These are phyloP conservation scores for Bungarus multicinctus DNA, from an alignment of 2,113 vertebrate species.

Conservation along the genomic window DNA sequence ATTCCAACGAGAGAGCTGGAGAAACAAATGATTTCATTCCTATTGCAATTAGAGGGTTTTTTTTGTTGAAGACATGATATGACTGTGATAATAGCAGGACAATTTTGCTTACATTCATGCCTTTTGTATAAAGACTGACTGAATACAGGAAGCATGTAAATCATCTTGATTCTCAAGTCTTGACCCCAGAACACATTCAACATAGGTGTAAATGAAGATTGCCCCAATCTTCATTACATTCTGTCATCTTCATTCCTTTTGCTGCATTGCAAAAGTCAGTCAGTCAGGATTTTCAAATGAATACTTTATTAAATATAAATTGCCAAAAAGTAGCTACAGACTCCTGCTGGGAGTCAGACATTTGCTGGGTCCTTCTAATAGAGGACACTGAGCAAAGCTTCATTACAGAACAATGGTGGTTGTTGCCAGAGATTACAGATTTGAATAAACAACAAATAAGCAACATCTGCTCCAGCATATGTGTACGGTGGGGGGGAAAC, in stretches of 20 bases:
- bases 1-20: background rate
- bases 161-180: conserved; percentile 45
- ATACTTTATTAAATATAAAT: conserved; percentile 62
- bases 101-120: conserved; percentile 34
- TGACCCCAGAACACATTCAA: conserved; percentile 51
- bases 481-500: conserved; percentile 78
- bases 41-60: background rate
- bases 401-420: conserved; percentile 82
- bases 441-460: conserved; percentile 87
- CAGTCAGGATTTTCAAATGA: conserved; percentile 52
- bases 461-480: conserved; percentile 87
- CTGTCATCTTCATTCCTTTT: conserved; percentile 22
- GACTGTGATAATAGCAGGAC: conserved; percentile 23
- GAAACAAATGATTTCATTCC: background rate
- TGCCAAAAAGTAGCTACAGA: conserved; percentile 67
- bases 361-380: conserved; percentile 74
- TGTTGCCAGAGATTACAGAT: conserved; percentile 83
- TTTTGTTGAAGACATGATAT: conserved; percentile 45
- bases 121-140: conserved; percentile 45
- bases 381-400: conserved; percentile 78
- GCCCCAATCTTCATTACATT: conserved; percentile 46
- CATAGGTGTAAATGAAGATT: conserved; percentile 48
- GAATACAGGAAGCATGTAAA: conserved; percentile 39
- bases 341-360: conserved; percentile 69
- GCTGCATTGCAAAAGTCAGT: conserved; percentile 44